phyloP scores from a whole-genome alignment of 2,113 vertebrate species.

The Pelodiscus sinensis region DNA sequence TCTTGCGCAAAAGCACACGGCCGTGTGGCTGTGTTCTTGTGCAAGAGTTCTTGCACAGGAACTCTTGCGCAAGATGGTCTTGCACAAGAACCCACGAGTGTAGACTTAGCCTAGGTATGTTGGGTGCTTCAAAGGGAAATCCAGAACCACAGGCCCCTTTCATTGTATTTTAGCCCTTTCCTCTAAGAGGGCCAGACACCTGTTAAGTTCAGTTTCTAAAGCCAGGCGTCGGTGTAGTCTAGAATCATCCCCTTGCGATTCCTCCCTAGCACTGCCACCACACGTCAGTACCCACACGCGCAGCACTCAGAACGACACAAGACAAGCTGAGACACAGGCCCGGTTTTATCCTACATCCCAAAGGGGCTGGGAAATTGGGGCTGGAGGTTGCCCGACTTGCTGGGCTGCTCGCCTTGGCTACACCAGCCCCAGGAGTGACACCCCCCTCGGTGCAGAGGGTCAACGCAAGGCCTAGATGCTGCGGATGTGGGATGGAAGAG shows the following conservation, averaged over 20 bases:
- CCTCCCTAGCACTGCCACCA: background rate
- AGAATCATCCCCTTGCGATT: background rate
- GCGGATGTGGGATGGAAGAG: background rate
- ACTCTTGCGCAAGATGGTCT: too few species aligned
- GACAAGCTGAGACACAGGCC: fast-evolving
- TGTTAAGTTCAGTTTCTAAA: background rate
- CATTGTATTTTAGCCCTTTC: background rate
- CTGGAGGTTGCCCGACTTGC: fast-evolving
- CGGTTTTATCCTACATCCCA: background rate
- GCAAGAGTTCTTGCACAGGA: too few species aligned
- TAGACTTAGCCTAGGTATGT: too few species aligned
- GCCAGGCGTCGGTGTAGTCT: background rate
- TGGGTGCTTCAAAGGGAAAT: background rate
- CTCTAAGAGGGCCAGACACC: fast-evolving
- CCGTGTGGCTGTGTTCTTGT: too few species aligned
- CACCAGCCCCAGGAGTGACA: background rate
- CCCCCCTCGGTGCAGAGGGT: background rate
- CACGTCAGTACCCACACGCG: background rate
- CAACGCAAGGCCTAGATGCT: background rate
- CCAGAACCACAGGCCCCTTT: background rate
- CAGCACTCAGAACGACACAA: background rate
- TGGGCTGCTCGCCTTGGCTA: background rate
- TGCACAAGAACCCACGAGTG: too few species aligned
- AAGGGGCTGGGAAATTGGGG: background rate
- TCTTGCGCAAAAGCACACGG: too few species aligned